Base-by-base conservation (phyloP, 2,113 vertebrate species). In the Garra rufa region DNA sequence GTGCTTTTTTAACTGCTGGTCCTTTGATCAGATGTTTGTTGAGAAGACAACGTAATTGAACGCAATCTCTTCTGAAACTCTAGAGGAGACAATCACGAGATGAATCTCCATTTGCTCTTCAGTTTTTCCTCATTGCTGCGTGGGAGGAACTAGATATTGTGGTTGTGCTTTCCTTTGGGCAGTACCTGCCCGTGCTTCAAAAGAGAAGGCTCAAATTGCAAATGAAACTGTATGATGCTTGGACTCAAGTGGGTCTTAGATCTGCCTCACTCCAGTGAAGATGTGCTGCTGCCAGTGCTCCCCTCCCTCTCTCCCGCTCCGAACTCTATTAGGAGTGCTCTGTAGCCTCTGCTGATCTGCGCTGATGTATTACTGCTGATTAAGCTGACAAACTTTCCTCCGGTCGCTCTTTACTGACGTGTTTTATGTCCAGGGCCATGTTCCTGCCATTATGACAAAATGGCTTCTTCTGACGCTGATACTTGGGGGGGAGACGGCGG, bases 301-400 rank as follows among this genome's bases (percentile, higher is more conserved):
- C 46, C 34, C 15, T 52, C 9, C 34, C 34, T n/a, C n/a, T n/a
- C n/a, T 30, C 26, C 24, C 6, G 30, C 61, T 67, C 83, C 21
- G 15, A 70, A 70, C 65, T 46, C 67, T 46, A 74, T 61, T 73
- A 80, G 65, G n/a, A 46, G n/a, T 4, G 55, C 76, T 73, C 19
- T 41, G 63, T 41, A 75, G 61, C 43, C 77, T 55, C 50, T 67
- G 76, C 77, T 52, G 63, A 81, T 88, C 85, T 74, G 78, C 52
- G 48, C 52, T 82, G 85, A 88, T 84, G 76, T 84, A 43, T 85
- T 71, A 67, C 82, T 69, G 85, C 71, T 81, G 84, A 86, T 86
- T 83, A 63, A 75, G 61, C 82, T 88, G 77, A 84, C 84, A 77
- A 83, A 83, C 82, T 76, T 46, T 81, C 48, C 69, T 59, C 67